Conservation (phyloP, 2,113 vertebrate species). For the Asarcornis scutulata region DNA sequence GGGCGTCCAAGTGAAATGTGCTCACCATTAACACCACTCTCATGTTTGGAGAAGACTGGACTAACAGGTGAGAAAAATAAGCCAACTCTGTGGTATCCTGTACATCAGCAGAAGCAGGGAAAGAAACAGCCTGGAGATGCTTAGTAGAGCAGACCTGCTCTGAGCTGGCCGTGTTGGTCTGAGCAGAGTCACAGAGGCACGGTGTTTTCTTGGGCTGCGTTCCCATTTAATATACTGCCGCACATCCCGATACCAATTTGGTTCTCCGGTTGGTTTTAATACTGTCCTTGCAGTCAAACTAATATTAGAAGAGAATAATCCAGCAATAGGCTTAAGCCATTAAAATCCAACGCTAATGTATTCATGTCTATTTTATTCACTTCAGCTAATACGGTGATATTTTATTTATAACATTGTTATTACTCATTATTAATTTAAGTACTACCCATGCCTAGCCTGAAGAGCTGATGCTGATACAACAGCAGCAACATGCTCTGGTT, state of each 20-base stretch:
- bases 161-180: not conserved
- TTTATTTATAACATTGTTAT: slow-evolving; percentile 44
- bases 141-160: not conserved
- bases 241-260: not conserved
- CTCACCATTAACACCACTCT: not conserved
- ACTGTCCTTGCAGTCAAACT: not conserved
- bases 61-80: not conserved
- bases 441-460: not conserved
- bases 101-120: not conserved
- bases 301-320: not conserved
- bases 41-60: not conserved
- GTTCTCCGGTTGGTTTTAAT: not conserved
- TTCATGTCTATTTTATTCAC: not conserved
- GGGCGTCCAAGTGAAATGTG: not conserved
- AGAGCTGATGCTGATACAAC: not conserved
- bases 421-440: slow-evolving; percentile 24
- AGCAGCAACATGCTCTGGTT: not conserved
- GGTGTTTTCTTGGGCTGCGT: not conserved
- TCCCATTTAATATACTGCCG: not conserved
- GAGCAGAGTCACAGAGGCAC: not conserved
- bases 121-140: rapidly evolving
- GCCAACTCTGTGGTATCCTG: not conserved
- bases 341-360: not conserved
- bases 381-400: not conserved
- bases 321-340: not conserved